Evolutionary conservation across 2,888 invertebrate species (phyloP).

Genomic region (Lysandra bellargus): DNA sequence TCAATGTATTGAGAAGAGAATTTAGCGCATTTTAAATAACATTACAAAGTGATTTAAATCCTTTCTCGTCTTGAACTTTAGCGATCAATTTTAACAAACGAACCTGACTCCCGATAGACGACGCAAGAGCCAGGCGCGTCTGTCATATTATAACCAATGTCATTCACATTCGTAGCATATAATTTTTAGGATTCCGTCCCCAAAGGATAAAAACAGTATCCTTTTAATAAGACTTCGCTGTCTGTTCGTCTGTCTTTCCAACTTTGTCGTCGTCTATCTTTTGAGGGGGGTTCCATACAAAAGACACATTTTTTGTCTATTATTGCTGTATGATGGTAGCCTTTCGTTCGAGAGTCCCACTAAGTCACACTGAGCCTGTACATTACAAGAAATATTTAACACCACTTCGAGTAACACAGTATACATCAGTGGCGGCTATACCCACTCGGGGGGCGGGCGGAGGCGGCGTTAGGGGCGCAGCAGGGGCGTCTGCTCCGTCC

Average conservation of each 20-base stretch:
- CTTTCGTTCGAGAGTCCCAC: too few species aligned
- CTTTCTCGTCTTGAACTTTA: not conserved
- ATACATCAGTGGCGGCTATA: slow-evolving; percentile 46
- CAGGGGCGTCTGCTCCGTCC: slow-evolving; percentile 66
- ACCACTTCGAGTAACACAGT: not conserved
- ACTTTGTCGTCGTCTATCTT: too few species aligned
- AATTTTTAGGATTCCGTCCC: too few species aligned
- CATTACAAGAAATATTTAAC: not conserved
- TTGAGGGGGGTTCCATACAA: too few species aligned
- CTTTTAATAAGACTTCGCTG: too few species aligned
- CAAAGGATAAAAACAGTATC: too few species aligned
- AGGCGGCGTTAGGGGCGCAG: slow-evolving; percentile 67
- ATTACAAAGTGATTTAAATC: not conserved
- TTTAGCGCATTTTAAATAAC: not conserved
- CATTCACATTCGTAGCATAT: not conserved
- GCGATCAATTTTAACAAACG: too few species aligned
- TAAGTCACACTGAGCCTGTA: not conserved
- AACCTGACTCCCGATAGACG: too few species aligned
- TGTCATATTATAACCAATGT: not conserved
- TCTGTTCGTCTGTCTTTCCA: too few species aligned
- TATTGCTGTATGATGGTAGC: too few species aligned
- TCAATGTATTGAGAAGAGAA: not conserved
- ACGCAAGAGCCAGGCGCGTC: not conserved
- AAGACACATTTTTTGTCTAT: too few species aligned
- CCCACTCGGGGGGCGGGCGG: slow-evolving; percentile 60